Base-by-base conservation (phyloP, 2,888 invertebrate genomes). In the Agriopis aurantiaria region DNA sequence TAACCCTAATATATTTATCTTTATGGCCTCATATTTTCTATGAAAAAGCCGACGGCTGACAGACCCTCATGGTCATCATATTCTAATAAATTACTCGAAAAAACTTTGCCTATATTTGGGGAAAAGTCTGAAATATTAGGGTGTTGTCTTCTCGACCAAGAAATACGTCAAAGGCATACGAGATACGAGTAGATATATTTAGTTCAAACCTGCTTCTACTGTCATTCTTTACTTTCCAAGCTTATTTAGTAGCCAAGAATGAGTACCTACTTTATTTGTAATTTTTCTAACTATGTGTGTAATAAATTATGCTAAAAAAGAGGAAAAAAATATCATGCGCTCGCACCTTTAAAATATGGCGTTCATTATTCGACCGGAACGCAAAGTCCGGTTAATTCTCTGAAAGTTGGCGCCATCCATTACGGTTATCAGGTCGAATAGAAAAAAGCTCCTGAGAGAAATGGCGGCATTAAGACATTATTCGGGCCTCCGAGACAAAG, bases 381-480 rank as follows among this genome's bases (percentile, higher is more conserved):
- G 76, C 77, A 75, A 75, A 82, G 85, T 83, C 84, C 81, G 69
- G 83, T 84, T 85, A 83, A 84, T 85, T 84, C 83, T 72, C 77
- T 75, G 74, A 80, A 82, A 79, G 81, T 82, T 72, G 77, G 72
- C 75, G 78, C 82, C 85, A 87, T 90, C 84, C 78, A 86, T 90
- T 84, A 88, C 78, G 80, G 85, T 88, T 90, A 90, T 90, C 90
- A 84, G 85, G 63, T 72, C 73, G 83, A 72, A 81, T 81, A 81
- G 85, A 86, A 84, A 81, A 80, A 82, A 77, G 75, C 75, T 75
- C 68, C 71, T 76, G 71, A 80, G 85, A 87, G 86, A 84, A 86
- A 89, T 87, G 84, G 84, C 65, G 61, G 76, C 80, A 85, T 88
- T 85, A 88, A 81, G 86, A 84, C 84, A 80, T 86, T 83, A 68